Evolutionary conservation across 2,113 vertebrate genomes (phyloP).

Genomic region (Catharus minimus): DNA sequence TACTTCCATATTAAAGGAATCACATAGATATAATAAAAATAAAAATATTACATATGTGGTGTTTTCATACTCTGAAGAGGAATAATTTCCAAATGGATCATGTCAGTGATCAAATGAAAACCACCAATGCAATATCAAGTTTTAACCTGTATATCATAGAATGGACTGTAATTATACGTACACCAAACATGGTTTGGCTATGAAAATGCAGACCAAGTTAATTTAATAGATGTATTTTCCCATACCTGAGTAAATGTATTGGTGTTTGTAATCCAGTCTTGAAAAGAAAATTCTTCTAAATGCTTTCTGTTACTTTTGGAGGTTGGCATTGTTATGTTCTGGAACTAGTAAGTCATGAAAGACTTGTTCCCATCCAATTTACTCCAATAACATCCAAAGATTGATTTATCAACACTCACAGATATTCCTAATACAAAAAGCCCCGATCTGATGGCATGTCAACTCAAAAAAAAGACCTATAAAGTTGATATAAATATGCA

Average conservation of each 20-base stretch:
- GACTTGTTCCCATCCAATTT: neutral
- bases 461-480: neutral
- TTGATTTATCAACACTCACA: neutral
- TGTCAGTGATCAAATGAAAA: neutral
- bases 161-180: neutral
- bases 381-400: neutral
- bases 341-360: neutral
- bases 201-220: neutral
- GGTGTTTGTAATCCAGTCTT: neutral
- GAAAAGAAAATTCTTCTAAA: neutral
- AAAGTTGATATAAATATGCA: neutral
- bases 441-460: neutral
- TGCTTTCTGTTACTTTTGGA: neutral
- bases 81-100: neutral
- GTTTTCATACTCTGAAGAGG: neutral
- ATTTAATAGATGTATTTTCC: neutral
- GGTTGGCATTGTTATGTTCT: neutral
- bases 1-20: neutral
- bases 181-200: neutral
- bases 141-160: neutral
- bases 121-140: neutral
- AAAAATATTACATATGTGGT: neutral
- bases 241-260: neutral
- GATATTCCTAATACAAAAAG: neutral
- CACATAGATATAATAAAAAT: neutral